Evolutionary conservation across 2,888 invertebrate genomes (phyloP), one percentile per base, ranked within the genome.

Genomic region (Dione vanillae): DNA sequence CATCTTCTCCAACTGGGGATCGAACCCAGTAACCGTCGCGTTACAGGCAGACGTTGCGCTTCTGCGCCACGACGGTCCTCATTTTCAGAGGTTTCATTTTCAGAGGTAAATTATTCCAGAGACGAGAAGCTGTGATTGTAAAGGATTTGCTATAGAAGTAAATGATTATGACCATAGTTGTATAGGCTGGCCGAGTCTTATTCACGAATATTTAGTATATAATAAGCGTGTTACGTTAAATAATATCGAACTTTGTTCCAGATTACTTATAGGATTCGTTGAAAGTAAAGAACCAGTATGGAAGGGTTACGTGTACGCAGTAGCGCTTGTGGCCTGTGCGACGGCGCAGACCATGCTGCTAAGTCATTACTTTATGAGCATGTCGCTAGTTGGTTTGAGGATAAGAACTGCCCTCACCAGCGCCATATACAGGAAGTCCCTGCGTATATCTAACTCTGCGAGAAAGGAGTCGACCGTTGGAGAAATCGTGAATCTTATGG

Each of bases 401-500:
- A 96, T 99, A 80, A 94, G 98, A 72, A 97, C 98, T 0, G 96
- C 97, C 0, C 88, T 98, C 40, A 97, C 98, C n/a, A 96, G 97
- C 77, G 96, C 98, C 67, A 97, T 98, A 78, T 98, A 98, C 85
- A 95, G 96, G 70, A 98, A 98, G 91, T 96, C 97, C 0, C 85
- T 97, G 68, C 94, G 95, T 64, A 95, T 97, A 91, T 97, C 97
- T 0, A 97, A 97, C 83, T 90, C 95, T 0, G 95, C 97, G 0
- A 94, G 96, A 73, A 97, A 97, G 82, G 96, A 96, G 80, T 96
- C 97, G 0, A 97, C 97, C 0, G 96, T 97, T 0, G 98, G 98
- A 49, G 98, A 98, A 94, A 98, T 98, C 79, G 98, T 98, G 12
- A 98, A 98, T 86, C 92, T 98, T 75, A 98, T 98, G 98, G 96